phyloP scores from a whole-genome alignment of 2,113 vertebrate species.

The Dasyprocta punctata region DNA sequence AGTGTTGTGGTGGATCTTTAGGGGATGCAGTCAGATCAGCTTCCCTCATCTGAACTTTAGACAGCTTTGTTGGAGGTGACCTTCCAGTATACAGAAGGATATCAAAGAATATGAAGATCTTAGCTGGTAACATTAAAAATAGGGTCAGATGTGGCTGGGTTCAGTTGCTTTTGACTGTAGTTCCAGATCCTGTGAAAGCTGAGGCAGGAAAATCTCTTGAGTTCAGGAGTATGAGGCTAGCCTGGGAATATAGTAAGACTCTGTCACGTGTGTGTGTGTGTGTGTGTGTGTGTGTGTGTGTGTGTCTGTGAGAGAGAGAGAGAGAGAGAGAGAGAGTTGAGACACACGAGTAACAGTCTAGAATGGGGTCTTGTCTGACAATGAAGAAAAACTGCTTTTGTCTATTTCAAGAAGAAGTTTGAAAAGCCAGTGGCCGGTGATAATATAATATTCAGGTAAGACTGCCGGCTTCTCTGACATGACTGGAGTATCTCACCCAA shows the following conservation, averaged over 20 bases:
- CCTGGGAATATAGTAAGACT: too few species aligned
- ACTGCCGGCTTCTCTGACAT: not conserved
- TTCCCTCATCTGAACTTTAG: not conserved
- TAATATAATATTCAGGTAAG: not conserved
- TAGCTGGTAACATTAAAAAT: not conserved
- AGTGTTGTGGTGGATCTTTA: not conserved
- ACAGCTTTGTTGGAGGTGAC: not conserved
- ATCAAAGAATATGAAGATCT: not conserved
- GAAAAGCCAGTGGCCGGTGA: not conserved
- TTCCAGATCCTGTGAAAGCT: not conserved
- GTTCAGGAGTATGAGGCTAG: not conserved
- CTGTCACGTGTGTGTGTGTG: too few species aligned
- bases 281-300: too few species aligned
- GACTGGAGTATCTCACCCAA: not conserved
- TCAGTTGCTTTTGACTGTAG: not conserved
- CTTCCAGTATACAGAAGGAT: not conserved
- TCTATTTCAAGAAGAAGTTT: conserved; percentile 4
- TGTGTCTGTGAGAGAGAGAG: too few species aligned
- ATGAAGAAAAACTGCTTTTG: not conserved
- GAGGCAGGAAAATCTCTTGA: not conserved
- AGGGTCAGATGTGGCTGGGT: not conserved
- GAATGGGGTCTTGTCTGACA: not conserved
- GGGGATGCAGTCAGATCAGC: not conserved
- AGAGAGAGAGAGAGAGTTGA: too few species aligned
- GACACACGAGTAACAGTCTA: not conserved